Base-by-base conservation (phyloP, 2,113 vertebrate genomes). In the Nasalis larvatus region DNA sequence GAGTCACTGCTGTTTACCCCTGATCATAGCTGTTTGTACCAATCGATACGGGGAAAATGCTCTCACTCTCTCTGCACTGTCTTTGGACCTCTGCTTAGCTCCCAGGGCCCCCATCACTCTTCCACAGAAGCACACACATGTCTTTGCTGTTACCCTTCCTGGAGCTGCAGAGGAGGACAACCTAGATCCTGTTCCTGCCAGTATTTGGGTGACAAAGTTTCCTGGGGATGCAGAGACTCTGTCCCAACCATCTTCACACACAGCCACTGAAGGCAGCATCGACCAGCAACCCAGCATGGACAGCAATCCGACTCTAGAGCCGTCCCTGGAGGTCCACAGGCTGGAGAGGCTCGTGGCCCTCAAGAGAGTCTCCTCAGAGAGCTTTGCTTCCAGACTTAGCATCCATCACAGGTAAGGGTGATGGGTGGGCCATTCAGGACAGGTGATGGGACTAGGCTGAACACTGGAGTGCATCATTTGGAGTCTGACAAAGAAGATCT, bases 1-100 rank as follows among this genome's bases (percentile, higher is more conserved):
- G 66, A 56, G 45, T 85, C 77, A 66, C 78, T 1, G 54, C 21
- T 47, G 40, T 81, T 88, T 30, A 49, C 14, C 37, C 49, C 23
- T 45, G 17, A 8, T 25, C 2, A 3, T 40, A 30, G 35, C 21
- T n/a, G 3, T 47, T 17, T 81, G 45, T 56, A n/a, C 5, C 16
- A 20, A 4, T 47, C 3, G 0, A 21, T 69, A 5, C 8, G 7
- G 78, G 9, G 27, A 32, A 85, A 92, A 92, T 0, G 6, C 35
- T 63, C 37, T 91, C 94, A n/a, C 95, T 71, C 47, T 30, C 69
- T 96, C n/a, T 30, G 58, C 73, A 94, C 66, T 35, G 35, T 95
- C 52, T 97, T 95, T 11, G 6, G n/a, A 37, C 52, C 71, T 96
- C 66, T 94, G 40, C 86, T 84, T 96, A 98, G 97, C 92, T 83